A percentile compares a stretch with the other conserved stretches of the same genome.
phyloP scores from a whole-genome alignment of 2,888 invertebrate species.

The Coecobrya sp. region DNA sequence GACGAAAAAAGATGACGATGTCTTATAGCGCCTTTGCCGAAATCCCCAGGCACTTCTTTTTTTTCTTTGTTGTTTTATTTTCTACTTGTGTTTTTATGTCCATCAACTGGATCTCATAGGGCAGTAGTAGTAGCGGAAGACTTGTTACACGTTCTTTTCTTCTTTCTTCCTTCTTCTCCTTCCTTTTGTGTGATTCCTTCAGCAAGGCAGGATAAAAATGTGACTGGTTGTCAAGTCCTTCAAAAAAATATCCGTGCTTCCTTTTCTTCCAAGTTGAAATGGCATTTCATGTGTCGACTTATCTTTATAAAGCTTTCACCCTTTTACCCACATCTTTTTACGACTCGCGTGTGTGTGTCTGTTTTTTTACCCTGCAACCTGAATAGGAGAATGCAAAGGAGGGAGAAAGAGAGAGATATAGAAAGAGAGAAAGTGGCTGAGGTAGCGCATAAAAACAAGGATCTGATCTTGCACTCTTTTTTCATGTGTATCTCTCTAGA shows the following conservation, averaged over 20 bases:
- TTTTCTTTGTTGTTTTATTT: conserved; percentile 74
- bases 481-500: not conserved
- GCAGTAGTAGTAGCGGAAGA: conserved; percentile 33
- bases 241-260: conserved; percentile 66
- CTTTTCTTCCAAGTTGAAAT: conserved; percentile 65
- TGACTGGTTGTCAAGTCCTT: conserved; percentile 78
- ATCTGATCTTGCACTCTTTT: conserved; percentile 79
- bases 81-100: conserved; percentile 73
- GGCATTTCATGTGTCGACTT: conserved; percentile 76
- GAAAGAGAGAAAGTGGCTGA: conserved; percentile 54
- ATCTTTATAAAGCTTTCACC: conserved; percentile 81
- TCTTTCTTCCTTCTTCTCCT: not conserved
- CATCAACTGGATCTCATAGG: conserved; percentile 70
- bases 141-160: conserved; percentile 68
- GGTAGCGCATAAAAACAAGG: conserved; percentile 76
- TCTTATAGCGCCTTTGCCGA: conserved; percentile 62
- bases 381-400: conserved; percentile 11
- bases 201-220: conserved; percentile 65
- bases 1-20: not conserved
- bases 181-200: conserved; percentile 51
- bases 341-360: conserved; percentile 18
- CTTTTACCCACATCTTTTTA: conserved; percentile 76
- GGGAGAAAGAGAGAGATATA: conserved; percentile 32
- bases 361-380: conserved; percentile 45
- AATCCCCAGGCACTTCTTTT: conserved; percentile 64